phyloP scores from a whole-genome alignment of 2,113 vertebrate species.

The Cebidichthys violaceus region DNA sequence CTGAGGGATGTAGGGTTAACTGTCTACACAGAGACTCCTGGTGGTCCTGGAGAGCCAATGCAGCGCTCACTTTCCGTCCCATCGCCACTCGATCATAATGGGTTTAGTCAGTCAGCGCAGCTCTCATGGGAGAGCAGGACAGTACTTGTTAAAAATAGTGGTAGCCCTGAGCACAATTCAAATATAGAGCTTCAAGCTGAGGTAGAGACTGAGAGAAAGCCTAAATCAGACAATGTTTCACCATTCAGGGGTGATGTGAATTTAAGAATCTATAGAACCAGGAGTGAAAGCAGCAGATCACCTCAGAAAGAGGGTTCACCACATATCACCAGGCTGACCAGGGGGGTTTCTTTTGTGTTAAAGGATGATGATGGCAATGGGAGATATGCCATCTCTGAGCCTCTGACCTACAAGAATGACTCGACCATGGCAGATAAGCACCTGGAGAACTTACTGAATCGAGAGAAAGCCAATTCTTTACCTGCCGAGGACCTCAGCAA shows the following conservation, averaged over 20 bases:
- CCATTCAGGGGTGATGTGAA: conserved; percentile 46
- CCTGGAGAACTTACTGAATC: conserved; percentile 79
- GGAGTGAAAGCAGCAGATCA: conserved; percentile 63
- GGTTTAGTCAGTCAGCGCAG: conserved; percentile 63
- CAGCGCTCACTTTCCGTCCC: conserved; percentile 75
- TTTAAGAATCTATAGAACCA: conserved; percentile 53
- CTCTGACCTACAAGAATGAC: conserved; percentile 73
- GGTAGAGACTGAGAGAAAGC: conserved; percentile 33
- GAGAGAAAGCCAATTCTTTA: conserved; percentile 80
- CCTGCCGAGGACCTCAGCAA: conserved; percentile 78
- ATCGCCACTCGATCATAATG: conserved; percentile 70
- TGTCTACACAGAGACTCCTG: conserved; percentile 81
- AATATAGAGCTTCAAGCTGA: conserved; percentile 48
- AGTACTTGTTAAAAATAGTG: conserved; percentile 37
- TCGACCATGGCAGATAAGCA: conserved; percentile 82
- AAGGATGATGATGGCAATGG: conserved; percentile 41
- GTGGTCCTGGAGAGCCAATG: conserved; percentile 67
- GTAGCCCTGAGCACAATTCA: conserved; percentile 65
- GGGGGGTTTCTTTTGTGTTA: conserved; percentile 47
- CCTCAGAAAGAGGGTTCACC: conserved; percentile 55
- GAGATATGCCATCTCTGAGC: conserved; percentile 57
- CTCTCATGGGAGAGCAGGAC: conserved; percentile 48
- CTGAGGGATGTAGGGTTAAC: conserved; percentile 82
- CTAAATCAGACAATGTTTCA: conserved; percentile 39
- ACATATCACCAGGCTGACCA: conserved; percentile 35